Base-by-base conservation (phyloP, 2,888 invertebrate species). In the Leucania comma region DNA sequence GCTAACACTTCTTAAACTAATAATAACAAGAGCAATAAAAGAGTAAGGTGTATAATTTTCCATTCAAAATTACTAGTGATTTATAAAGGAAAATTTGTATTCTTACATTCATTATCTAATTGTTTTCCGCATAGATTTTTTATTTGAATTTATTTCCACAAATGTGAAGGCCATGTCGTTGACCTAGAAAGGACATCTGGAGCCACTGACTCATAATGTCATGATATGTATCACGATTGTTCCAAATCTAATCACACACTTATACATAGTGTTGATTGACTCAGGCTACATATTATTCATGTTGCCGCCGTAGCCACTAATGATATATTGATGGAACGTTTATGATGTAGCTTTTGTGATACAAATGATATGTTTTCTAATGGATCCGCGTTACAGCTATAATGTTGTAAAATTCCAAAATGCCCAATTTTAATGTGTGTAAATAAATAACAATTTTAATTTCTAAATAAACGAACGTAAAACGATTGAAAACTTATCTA, bases 101-200 rank as follows among this genome's bases (percentile, higher is more conserved):
- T 38, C 10, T 38, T 38, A 12, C 38, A 38, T 38, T 14, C 14
- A 12, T 14, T 38, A 38, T 14, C 14, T 38, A 5, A 46, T 0
- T 32, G 10, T 68, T 62, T 48, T 72, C n/a, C 61, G 26, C 50
- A 14, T 48, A 20, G 3, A 9, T 48, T 64, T 68, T 66, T 48
- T 51, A 4, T 51, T 53, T 35, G 29, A 29, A 56, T 14, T 53
- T 78, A 62, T 78, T 73, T 75, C 22, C 72, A 67, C 79, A 60
- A 60, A 42, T 57, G 46, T 20, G 17, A 60, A 22, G 50, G 38
- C 46, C 35, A 61, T 60, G 80, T 70, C 78, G 35, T 57, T 74
- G 75, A 80, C 75, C 68, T 59, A 29, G 32, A 61, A 80, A 80
- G 72, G 69, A 66, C 65, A 58, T 35, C 1, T 17, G 17, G 20